These are phyloP conservation scores for Drosophila sulfurigaster DNA, from an alignment of 1,140 invertebrate species.

Conservation along the genomic window DNA sequence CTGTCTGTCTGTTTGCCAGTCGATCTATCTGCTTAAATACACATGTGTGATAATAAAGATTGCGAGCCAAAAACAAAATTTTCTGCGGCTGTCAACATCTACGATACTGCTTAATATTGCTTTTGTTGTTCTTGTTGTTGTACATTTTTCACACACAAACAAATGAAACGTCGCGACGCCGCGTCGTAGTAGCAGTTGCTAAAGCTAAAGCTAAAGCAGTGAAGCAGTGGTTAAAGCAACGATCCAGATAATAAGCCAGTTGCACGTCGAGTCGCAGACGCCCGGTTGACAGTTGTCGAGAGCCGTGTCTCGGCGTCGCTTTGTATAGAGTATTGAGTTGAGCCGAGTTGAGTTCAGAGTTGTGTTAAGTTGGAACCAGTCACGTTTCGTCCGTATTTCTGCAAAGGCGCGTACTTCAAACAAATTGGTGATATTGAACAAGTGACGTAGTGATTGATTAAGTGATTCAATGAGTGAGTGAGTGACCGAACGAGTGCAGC, in stretches of 20 bases:
- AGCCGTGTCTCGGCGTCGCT: background rate
- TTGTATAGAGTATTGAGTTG: background rate
- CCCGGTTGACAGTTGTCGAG: slow-evolving; percentile 48
- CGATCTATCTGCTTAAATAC: slow-evolving; percentile 76
- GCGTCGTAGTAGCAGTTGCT: slow-evolving; percentile 6
- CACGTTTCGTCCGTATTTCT: slow-evolving; percentile 44
- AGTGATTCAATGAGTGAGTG: slow-evolving; percentile 17
- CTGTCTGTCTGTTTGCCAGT: slow-evolving; percentile 42
- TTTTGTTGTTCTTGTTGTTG: slow-evolving; percentile 31
- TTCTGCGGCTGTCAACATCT: slow-evolving; percentile 39
- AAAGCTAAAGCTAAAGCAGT: background rate
- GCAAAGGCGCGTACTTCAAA: slow-evolving; percentile 16
- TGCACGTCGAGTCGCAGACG: slow-evolving; percentile 40
- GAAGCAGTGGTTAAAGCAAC: slow-evolving; percentile 11
- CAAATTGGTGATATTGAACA: slow-evolving; percentile 21
- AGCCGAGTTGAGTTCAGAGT: background rate
- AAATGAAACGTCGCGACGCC: slow-evolving; percentile 10
- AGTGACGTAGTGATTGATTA: slow-evolving; percentile 40
- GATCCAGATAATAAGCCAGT: slow-evolving; percentile 48
- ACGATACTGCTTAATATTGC: slow-evolving; percentile 11
- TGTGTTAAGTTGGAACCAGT: slow-evolving; percentile 22
- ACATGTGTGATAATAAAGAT: slow-evolving; percentile 75
- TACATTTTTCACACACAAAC: slow-evolving; percentile 47
- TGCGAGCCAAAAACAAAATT: slow-evolving; percentile 55
- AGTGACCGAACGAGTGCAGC: slow-evolving; percentile 14